Evolutionary conservation across 1,140 invertebrate species (phyloP), one percentile per base, ranked within the genome.

Genomic region (Wasmannia auropunctata): DNA sequence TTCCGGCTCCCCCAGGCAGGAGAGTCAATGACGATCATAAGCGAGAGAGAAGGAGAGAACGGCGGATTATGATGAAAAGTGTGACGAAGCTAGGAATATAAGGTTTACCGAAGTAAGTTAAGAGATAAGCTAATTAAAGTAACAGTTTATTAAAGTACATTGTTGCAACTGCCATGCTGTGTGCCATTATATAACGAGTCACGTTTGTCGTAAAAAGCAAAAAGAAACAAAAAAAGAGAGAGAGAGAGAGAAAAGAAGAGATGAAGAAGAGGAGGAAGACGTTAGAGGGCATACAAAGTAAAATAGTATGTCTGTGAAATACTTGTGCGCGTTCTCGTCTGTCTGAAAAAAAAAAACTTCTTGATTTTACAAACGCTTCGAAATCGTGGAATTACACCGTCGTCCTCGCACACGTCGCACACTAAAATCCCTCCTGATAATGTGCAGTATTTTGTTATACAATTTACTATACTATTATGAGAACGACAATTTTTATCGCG

Each of bases 121-220:
- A 85, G 60, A 88, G 85, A 74, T 91, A 93, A 93, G 88, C 85
- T 93, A 90, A 93, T 91, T 86, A 86, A 91, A 86, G 88, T 87
- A 91, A 91, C 92, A 91, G 85, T 94, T 92, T 93, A 95, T 94
- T 91, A 91, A 94, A 94, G 91, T 94, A 94, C 90, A 94, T 95
- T 95, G 94, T 94, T 95, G 93, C 94, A 95, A 95, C 94, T 95
- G 94, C 94, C 94, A 95, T 94, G 94, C 94, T 94, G 93, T 95
- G 94, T 95, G 95, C 94, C 95, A 95, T 95, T 95, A 94, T 94
- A 94, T 92, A 92, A 92, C 88, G 90, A 93, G 86, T 93, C 94
- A 94, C 92, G 90, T 93, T 94, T 92, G 89, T 94, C 91, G 90
- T 95, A 92, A 93, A 91, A 86, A 85, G 70, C 69, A 65, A 75